Evolutionary conservation across 2,797 vertebrate species (phyloP).

Genomic region (Micrastur ruficollis): DNA sequence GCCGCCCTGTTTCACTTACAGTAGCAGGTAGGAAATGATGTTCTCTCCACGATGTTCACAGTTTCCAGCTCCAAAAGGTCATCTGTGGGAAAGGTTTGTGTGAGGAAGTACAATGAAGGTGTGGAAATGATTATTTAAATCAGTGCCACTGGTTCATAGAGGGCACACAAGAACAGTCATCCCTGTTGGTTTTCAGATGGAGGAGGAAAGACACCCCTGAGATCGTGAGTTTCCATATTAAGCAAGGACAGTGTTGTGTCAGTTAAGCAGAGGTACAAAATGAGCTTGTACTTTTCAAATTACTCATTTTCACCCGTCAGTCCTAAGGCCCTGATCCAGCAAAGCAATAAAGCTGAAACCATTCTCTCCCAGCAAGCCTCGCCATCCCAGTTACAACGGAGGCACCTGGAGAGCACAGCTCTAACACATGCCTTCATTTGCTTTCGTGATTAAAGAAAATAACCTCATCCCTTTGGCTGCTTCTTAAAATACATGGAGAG

Average conservation of each 20-base stretch:
- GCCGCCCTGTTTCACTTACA: neutral
- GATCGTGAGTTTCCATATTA: neutral
- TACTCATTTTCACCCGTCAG: neutral
- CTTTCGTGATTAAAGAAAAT: neutral
- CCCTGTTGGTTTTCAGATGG: neutral
- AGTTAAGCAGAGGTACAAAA: constrained; percentile 8
- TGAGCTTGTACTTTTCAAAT: neutral
- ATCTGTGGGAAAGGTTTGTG: neutral
- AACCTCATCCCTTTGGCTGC: neutral
- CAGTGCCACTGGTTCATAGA: neutral
- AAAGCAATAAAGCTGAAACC: neutral
- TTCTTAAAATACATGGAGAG: neutral
- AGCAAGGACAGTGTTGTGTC: neutral
- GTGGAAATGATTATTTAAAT: neutral
- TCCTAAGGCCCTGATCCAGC: neutral
- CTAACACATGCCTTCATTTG: neutral
- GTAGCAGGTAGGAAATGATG: neutral
- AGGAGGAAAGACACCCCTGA: neutral
- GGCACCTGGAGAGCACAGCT: neutral
- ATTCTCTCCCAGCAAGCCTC: neutral
- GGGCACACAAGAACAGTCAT: neutral
- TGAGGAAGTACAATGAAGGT: neutral
- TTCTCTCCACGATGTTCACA: neutral
- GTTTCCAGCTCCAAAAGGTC: constrained; percentile 31
- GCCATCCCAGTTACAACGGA: neutral